Evolutionary conservation across 2,888 invertebrate genomes (phyloP).

Genomic region (Melanophora roralis): DNA sequence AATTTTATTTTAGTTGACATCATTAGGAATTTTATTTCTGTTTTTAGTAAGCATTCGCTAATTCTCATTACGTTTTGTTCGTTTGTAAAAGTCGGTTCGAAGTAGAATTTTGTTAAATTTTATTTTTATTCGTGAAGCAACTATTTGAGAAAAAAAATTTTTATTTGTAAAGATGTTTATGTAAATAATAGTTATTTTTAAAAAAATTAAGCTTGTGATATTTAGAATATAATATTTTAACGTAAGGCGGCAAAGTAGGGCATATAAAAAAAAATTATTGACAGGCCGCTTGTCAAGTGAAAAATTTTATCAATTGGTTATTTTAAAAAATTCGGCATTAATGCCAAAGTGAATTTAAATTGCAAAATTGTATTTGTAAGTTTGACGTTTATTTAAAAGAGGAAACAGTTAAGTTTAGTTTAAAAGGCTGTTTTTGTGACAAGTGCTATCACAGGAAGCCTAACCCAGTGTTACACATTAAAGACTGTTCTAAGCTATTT

Average conservation of each 20-base stretch:
- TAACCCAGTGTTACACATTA: too few relatives aligned
- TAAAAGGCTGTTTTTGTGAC: too few relatives aligned
- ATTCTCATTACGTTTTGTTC: slow-evolving; percentile 44
- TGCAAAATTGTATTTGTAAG: too few relatives aligned
- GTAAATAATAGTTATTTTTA: background rate
- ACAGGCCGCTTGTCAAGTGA: slow-evolving; percentile 39
- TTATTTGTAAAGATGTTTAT: background rate
- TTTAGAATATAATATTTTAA: background rate
- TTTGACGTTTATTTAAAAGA: slow-evolving; percentile 17
- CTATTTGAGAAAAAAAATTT: too few relatives aligned
- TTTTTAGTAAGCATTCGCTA: slow-evolving; percentile 5
- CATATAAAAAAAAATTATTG: background rate
- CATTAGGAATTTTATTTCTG: slow-evolving; percentile 12
- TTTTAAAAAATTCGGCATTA: background rate
- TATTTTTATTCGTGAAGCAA: slow-evolving; percentile 14
- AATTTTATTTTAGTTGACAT: background rate
- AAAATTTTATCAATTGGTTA: background rate
- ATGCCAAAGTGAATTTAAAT: slow-evolving; percentile 5
- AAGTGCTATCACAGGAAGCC: too few relatives aligned
- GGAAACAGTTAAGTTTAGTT: too few relatives aligned
- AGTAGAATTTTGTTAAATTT: slow-evolving; percentile 17
- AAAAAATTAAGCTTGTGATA: slow-evolving; percentile 2
- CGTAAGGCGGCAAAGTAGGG: slow-evolving; percentile 14
- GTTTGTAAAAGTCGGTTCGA: slow-evolving; percentile 37
- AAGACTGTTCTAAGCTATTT: too few relatives aligned